Evolutionary conservation across 2,797 vertebrate genomes (phyloP).

Genomic region (Gallinago solitaria): DNA sequence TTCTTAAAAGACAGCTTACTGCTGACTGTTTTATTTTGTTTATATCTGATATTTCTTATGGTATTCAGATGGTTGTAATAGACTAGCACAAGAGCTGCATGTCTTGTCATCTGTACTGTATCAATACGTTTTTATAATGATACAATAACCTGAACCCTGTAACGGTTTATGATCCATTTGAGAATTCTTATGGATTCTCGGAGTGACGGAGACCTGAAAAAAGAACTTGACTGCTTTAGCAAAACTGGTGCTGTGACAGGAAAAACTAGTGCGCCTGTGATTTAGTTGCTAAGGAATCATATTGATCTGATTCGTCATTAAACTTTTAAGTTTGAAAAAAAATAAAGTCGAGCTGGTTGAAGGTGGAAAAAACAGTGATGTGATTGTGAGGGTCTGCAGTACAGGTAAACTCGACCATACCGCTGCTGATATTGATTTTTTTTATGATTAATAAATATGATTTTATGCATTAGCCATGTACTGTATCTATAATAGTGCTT

Average conservation of each 20-base stretch:
- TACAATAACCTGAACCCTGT: constrained; percentile 78
- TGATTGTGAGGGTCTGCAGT: constrained; percentile 39
- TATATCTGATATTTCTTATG: constrained; percentile 26
- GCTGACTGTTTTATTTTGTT: constrained; percentile 54
- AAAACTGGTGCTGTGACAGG: constrained; percentile 74
- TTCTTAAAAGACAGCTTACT: constrained; percentile 33
- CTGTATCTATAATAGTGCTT: constrained; percentile 13
- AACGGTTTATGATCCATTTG: constrained; percentile 79
- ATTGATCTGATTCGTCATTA: constrained; percentile 76
- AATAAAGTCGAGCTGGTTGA: background rate
- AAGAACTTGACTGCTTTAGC: constrained; percentile 77
- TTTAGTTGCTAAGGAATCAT: constrained; percentile 77
- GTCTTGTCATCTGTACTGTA: constrained; percentile 74
- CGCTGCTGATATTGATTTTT: constrained; percentile 18
- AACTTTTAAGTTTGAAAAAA: constrained; percentile 73
- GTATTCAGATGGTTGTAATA: constrained; percentile 45
- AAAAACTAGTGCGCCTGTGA: constrained; percentile 70
- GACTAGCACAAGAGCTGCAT: constrained; percentile 35
- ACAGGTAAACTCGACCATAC: constrained; percentile 37
- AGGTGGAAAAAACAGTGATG: constrained; percentile 33
- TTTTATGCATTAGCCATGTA: constrained; percentile 53
- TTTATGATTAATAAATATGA: constrained; percentile 64
- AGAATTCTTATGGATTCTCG: constrained; percentile 81
- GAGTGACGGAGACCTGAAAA: constrained; percentile 74
- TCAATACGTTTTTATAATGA: constrained; percentile 81